phyloP scores from a whole-genome alignment of 2,888 invertebrate genomes.

The Diarsia rubi region DNA sequence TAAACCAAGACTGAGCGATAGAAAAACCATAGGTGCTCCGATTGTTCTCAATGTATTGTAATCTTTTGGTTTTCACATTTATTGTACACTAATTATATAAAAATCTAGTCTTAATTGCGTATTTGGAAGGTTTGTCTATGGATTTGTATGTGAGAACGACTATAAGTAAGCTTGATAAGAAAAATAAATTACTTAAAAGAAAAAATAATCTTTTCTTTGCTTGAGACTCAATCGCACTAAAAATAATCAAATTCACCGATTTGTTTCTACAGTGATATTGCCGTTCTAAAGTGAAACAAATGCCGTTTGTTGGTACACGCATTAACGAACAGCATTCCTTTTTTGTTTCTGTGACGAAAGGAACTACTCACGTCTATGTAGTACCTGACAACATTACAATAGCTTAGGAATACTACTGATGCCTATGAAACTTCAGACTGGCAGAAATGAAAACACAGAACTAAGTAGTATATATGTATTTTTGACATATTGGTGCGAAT shows the following conservation, averaged over 20 bases:
- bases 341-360: not conserved
- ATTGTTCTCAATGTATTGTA: constrained; percentile 51
- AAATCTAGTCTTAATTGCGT: constrained; percentile 67
- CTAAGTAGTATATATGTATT: too few relatives aligned
- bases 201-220: not conserved
- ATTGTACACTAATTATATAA: constrained; percentile 57
- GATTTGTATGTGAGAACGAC: constrained; percentile 44
- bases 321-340: not conserved
- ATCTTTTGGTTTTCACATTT: constrained; percentile 54
- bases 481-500: too few relatives aligned
- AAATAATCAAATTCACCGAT: not conserved
- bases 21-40: constrained; percentile 65
- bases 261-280: not conserved
- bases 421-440: not conserved
- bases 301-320: not conserved
- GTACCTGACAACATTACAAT: not conserved
- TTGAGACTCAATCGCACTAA: not conserved
- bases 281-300: not conserved
- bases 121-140: constrained; percentile 47
- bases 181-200: constrained; percentile 34
- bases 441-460: too few relatives aligned
- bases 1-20: constrained; percentile 67
- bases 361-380: not conserved
- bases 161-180: constrained; percentile 55
- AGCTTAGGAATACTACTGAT: not conserved